Conservation (phyloP, 2,797 vertebrate genomes). For the Hydrophis major region DNA sequence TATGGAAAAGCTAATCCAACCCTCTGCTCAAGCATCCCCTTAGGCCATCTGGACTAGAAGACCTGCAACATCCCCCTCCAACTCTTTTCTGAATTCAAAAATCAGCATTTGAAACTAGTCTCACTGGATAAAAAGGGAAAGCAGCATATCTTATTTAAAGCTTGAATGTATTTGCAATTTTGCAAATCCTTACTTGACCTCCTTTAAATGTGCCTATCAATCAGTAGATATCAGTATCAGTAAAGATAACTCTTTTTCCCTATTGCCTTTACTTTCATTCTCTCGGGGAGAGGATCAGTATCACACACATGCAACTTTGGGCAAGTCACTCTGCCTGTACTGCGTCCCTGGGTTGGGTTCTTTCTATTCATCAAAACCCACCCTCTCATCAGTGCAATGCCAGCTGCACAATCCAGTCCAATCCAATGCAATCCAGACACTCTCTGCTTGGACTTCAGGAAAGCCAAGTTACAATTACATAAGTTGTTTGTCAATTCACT, state of each 20-base stretch:
- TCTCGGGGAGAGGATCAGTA: background rate
- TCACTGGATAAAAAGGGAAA: background rate
- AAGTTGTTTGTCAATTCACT: conserved; percentile 31
- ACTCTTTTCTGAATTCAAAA: background rate
- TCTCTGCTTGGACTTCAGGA: background rate
- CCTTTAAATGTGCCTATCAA: background rate
- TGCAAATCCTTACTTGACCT: background rate
- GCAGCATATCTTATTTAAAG: background rate
- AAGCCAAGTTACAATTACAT: conserved; percentile 33
- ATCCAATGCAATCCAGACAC: background rate
- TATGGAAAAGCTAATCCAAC: background rate
- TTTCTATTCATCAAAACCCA: background rate
- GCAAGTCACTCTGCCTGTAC: background rate
- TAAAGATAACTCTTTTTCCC: background rate
- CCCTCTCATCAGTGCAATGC: background rate
- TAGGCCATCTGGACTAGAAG: background rate
- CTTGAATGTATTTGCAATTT: background rate
- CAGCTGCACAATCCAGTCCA: background rate
- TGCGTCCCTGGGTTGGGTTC: background rate
- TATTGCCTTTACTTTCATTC: background rate
- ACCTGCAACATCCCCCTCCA: background rate
- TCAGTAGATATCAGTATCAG: background rate
- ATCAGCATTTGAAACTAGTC: background rate
- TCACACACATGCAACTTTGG: background rate
- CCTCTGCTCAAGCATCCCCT: background rate